These are phyloP conservation scores for Columbina picui DNA, from an alignment of 2,113 vertebrate species.

Conservation along the genomic window DNA sequence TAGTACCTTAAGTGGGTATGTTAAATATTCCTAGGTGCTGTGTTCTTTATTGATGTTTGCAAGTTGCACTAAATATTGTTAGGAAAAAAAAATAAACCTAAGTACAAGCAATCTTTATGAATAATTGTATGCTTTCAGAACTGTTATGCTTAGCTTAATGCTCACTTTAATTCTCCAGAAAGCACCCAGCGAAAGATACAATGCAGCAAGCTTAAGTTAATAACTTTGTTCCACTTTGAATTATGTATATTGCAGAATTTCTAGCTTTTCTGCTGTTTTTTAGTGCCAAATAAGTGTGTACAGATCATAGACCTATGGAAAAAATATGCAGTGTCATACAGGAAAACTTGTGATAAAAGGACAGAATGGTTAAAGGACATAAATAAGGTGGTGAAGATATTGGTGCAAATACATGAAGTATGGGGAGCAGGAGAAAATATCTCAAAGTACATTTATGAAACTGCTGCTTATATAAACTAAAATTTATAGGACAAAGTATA, in stretches of 20 bases:
- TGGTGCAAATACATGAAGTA: neutral
- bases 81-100: neutral
- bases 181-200: neutral
- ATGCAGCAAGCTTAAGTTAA: neutral
- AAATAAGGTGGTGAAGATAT: neutral
- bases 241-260: neutral
- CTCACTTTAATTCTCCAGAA: neutral
- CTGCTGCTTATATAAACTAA: neutral
- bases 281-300: neutral
- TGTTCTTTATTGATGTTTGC: neutral
- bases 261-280: neutral
- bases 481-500: neutral
- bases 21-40: neutral
- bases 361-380: neutral
- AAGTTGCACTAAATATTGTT: neutral
- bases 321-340: neutral
- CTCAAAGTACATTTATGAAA: neutral
- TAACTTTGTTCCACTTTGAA: neutral
- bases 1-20: neutral
- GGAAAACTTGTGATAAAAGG: neutral
- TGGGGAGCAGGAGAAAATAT: neutral
- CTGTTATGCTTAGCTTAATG: constrained; percentile 1
- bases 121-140: constrained; percentile 5
- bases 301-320: neutral
- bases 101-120: neutral